Conservation (phyloP, 2,888 invertebrate species). For the Argynnis bischoffii region DNA sequence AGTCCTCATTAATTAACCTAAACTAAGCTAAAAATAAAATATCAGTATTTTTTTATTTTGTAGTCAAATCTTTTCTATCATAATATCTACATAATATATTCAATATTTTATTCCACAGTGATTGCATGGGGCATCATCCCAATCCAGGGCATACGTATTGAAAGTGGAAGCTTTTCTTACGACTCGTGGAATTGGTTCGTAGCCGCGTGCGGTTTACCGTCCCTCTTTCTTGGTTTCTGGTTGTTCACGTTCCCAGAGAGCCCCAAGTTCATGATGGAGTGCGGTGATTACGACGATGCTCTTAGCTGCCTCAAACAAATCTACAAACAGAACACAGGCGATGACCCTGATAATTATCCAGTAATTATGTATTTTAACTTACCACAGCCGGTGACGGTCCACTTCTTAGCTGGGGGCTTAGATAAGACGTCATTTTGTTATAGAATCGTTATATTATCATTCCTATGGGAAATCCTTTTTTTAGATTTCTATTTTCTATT, state of each 20-base stretch:
- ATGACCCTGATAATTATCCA: slow-evolving; percentile 86
- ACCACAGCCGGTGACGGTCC: no score
- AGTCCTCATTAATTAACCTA: no score
- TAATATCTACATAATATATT: background rate
- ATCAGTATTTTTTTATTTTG: no score
- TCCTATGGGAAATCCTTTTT: no score
- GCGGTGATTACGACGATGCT: slow-evolving; percentile 89
- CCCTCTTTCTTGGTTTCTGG: slow-evolving; percentile 86
- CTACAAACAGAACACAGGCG: slow-evolving; percentile 88
- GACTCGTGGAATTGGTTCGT: slow-evolving; percentile 92
- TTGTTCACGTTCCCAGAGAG: slow-evolving; percentile 90
- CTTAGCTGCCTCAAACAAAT: slow-evolving; percentile 86
- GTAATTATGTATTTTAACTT: slow-evolving; percentile 62
- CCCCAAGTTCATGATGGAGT: slow-evolving; percentile 91
- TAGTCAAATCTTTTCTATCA: background rate
- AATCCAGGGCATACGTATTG: slow-evolving; percentile 83
- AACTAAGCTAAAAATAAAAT: no score
- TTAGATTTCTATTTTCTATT: no score
- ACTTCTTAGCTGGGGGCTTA: no score
- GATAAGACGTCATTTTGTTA: no score
- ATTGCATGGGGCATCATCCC: slow-evolving; percentile 92
- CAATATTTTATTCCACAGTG: slow-evolving; percentile 66
- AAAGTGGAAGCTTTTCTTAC: slow-evolving; percentile 84
- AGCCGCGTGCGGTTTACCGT: slow-evolving; percentile 87
- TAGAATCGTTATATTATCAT: no score